Evolutionary conservation across 2,113 vertebrate genomes (phyloP).

Genomic region (Scophthalmus maximus): DNA sequence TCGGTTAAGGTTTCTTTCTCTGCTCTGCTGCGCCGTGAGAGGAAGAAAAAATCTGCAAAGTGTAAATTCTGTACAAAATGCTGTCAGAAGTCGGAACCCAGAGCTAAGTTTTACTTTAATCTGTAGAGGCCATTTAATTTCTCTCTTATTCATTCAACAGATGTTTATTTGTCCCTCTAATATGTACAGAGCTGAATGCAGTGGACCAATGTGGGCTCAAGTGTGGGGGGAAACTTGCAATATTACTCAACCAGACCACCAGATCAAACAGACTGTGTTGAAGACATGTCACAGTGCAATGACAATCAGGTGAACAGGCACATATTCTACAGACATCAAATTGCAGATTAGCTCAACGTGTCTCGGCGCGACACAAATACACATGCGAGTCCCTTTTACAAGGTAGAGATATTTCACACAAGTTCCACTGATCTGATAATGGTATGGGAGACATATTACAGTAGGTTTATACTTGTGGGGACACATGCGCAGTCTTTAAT

Average conservation of each 20-base stretch:
- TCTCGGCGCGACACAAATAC: background rate
- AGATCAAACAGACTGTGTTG: conserved; percentile 42
- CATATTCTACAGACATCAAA: conserved; percentile 19
- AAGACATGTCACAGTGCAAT: conserved; percentile 69
- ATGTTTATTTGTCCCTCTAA: conserved; percentile 82
- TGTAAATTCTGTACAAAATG: conserved; percentile 91
- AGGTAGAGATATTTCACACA: conserved; percentile 14
- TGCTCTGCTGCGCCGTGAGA: conserved; percentile 54
- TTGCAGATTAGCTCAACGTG: conserved; percentile 15
- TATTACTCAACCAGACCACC: conserved; percentile 78
- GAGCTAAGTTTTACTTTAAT: conserved; percentile 86
- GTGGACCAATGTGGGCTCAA: conserved; percentile 86
- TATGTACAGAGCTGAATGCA: conserved; percentile 82
- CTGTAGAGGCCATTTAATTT: conserved; percentile 81
- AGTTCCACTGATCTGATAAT: conserved; percentile 7
- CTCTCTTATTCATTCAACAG: conserved; percentile 81
- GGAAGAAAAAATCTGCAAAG: conserved; percentile 47
- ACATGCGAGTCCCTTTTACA: background rate
- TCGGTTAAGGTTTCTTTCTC: conserved; percentile 48
- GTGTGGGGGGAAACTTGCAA: conserved; percentile 87
- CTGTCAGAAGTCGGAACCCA: conserved; percentile 81
- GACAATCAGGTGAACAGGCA: conserved; percentile 84
- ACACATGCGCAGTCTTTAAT: background rate
- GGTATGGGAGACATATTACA: background rate
- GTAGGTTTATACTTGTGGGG: conserved; percentile 10